These are phyloP conservation scores for Apteryx mantelli DNA, from an alignment of 2,113 vertebrate species.

Conservation along the genomic window DNA sequence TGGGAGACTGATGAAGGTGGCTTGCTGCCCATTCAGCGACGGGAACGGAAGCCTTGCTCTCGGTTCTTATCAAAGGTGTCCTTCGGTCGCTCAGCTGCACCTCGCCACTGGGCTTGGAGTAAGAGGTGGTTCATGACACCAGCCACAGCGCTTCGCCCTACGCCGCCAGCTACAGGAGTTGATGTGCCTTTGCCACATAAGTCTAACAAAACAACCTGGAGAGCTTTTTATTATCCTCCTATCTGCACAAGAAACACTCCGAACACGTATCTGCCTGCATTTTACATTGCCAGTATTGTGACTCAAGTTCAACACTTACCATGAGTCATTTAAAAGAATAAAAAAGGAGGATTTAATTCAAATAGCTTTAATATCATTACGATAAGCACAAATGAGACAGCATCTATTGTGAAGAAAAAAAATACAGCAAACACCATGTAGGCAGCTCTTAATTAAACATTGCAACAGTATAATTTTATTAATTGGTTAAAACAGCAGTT, in stretches of 20 bases:
- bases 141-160: not conserved
- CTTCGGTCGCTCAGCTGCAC: not conserved
- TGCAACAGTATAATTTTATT: not conserved
- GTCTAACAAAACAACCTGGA: not conserved
- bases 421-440: not conserved
- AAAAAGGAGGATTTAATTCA: not conserved
- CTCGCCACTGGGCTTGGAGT: not conserved
- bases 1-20: not conserved
- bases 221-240: too few relatives aligned
- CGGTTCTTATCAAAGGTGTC: not conserved
- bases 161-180: too few relatives aligned
- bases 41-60: not conserved
- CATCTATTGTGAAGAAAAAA: not conserved
- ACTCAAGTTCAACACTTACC: not conserved
- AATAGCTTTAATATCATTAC: not conserved
- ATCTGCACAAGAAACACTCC: not conserved
- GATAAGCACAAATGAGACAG: not conserved
- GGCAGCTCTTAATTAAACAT: not conserved
- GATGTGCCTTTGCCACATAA: fast-evolving
- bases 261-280: not conserved
- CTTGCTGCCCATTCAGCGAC: fast-evolving
- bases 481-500: not conserved
- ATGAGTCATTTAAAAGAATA: not conserved
- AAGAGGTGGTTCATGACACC: not conserved
- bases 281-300: not conserved